Percentiles rank a stretch among this genome's conserved stretches.
phyloP scores from a whole-genome alignment of 2,113 vertebrate genomes.

The Pavo muticus region DNA sequence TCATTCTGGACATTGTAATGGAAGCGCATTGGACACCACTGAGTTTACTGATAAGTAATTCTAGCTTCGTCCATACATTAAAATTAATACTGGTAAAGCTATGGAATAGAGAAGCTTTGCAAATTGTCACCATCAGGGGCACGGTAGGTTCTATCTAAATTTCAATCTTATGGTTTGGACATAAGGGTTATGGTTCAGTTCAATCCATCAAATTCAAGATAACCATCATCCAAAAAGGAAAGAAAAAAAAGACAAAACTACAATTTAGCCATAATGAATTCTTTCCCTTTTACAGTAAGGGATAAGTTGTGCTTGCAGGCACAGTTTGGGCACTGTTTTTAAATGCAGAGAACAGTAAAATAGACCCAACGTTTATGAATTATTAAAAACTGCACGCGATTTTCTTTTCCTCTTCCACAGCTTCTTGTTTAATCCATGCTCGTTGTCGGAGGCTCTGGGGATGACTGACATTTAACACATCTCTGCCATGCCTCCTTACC shows the following conservation, averaged over 20 bases:
- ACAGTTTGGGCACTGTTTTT: conserved; percentile 66
- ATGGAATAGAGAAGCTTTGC: neutral
- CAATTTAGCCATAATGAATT: conserved; percentile 46
- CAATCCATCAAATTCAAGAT: neutral
- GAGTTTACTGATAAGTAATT: neutral
- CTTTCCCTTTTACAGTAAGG: conserved; percentile 3
- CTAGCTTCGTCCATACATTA: neutral
- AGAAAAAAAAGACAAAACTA: neutral
- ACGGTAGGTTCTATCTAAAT: neutral
- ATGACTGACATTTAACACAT: conserved; percentile 73
- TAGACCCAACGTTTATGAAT: conserved; percentile 73
- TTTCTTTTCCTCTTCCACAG: conserved; percentile 57
- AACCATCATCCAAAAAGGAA: neutral
- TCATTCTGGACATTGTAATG: neutral
- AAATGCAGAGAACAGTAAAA: conserved; percentile 71
- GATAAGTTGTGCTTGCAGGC: conserved; percentile 61
- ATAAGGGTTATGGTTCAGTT: neutral
- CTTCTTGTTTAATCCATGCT: conserved; percentile 56
- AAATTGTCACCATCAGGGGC: neutral
- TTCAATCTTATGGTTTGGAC: neutral
- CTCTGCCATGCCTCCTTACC: conserved; percentile 52
- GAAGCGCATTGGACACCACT: rapidly evolving
- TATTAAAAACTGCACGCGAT: conserved; percentile 70
- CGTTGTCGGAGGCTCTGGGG: conserved; percentile 53
- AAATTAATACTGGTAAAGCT: neutral